Base-by-base conservation (phyloP, 2,888 invertebrate species). In the Graphium colonna region DNA sequence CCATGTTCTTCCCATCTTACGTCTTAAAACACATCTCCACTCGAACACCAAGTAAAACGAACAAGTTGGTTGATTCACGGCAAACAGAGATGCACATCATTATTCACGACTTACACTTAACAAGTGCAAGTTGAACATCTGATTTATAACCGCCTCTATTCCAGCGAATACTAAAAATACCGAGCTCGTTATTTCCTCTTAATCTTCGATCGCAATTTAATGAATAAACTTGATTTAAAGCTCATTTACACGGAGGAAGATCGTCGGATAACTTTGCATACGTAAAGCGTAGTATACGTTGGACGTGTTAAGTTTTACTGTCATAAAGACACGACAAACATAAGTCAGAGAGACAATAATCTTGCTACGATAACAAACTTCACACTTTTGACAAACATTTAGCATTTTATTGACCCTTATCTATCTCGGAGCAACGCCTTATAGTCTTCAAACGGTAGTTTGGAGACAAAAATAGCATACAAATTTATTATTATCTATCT, bases 181-280 rank as follows among this genome's bases (percentile, higher is more conserved):
- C 49, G 31, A 38, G 39, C 49, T 49, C 49, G 44, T 48, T 53
- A 48, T 53, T 53, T 53, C 49, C 49, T 48, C 48, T 49, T 53
- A 53, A 53, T 53, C 53, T 48, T 40, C 48, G 49, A 49, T 53
- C 53, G 43, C 53, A 48, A 49, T 40, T 53, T 53, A 49, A 53
- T 53, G 49, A 43, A 49, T 53, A 44, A 53, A 53, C 53, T 53
- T 53, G 49, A 53, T 53, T 53, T 49, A 49, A 53, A 44, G 31
- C 49, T 53, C 44, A 53, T 53, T 49, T 53, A 49, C 44, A 49
- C 53, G 39, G 44, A 38, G 53, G 15, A 36, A 48, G 53, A 53
- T 49, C 9, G 38, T 44, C 39, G 10, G 52, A 48, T 48, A 48
- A 38, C 17, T 43, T 18, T 42, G 39, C 28, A 17, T 51, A 39